phyloP scores from a whole-genome alignment of 2,797 vertebrate genomes.

The Thunnus albacares region DNA sequence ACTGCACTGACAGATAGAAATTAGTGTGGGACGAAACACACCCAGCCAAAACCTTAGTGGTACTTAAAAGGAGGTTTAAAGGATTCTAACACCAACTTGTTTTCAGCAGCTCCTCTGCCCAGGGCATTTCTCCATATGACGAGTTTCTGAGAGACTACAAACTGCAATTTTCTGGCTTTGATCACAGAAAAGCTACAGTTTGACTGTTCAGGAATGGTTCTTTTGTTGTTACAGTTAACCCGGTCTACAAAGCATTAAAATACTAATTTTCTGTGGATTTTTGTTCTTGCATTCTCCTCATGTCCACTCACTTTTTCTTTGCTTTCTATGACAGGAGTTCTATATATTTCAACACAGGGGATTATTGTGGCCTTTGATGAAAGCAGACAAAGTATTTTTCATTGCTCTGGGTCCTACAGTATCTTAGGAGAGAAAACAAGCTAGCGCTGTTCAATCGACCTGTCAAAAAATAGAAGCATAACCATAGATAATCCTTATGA shows the following conservation, averaged over 20 bases:
- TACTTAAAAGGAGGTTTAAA: constrained; percentile 60
- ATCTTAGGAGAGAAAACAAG: constrained; percentile 65
- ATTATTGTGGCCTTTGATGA: constrained; percentile 74
- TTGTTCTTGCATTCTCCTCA: constrained; percentile 36
- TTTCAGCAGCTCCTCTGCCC: constrained; percentile 52
- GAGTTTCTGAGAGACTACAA: constrained; percentile 23
- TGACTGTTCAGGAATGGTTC: not conserved
- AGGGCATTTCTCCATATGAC: constrained; percentile 42
- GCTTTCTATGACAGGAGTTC: constrained; percentile 48
- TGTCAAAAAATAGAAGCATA: constrained; percentile 72
- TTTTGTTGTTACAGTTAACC: not conserved
- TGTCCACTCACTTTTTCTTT: constrained; percentile 50
- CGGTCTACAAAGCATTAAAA: constrained; percentile 2
- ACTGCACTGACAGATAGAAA: constrained; percentile 47
- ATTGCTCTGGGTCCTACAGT: constrained; percentile 42
- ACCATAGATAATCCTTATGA: constrained; percentile 69
- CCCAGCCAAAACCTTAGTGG: constrained; percentile 28
- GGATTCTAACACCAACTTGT: constrained; percentile 45
- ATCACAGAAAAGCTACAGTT: constrained; percentile 18
- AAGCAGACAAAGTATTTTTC: constrained; percentile 65
- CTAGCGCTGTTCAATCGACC: constrained; percentile 61
- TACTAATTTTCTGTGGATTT: not conserved
- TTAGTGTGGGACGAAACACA: constrained; percentile 37
- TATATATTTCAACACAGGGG: constrained; percentile 56
- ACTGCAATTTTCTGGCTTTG: constrained; percentile 49